Evolutionary conservation across 2,888 invertebrate genomes (phyloP).

Genomic region (Pterobdella sp.): DNA sequence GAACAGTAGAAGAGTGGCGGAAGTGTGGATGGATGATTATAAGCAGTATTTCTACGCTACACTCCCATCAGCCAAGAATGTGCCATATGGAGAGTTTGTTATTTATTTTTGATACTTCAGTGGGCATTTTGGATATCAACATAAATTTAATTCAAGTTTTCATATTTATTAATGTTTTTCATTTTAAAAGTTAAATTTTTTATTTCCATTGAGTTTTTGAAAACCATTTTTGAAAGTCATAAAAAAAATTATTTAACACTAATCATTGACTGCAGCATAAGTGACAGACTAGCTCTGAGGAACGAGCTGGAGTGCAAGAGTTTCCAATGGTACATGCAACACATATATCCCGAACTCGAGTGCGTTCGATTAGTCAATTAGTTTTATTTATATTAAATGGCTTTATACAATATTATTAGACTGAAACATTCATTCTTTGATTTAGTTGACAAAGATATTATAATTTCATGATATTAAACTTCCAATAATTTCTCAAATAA

Average conservation of each 20-base stretch:
- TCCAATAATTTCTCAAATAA: too few relatives aligned
- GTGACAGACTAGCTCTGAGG: constrained; percentile 58
- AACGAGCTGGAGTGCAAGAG: constrained; percentile 72
- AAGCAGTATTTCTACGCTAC: constrained; percentile 89
- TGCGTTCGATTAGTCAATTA: constrained; percentile 29
- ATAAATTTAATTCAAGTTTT: too few relatives aligned
- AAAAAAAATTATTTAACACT: too few relatives aligned
- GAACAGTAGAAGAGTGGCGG: constrained; percentile 90
- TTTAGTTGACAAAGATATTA: too few relatives aligned
- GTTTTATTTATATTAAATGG: not conserved
- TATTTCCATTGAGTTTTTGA: too few relatives aligned
- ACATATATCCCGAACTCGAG: constrained; percentile 65
- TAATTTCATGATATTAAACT: too few relatives aligned
- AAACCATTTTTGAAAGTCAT: too few relatives aligned
- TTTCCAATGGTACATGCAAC: constrained; percentile 81
- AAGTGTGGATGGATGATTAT: constrained; percentile 99
- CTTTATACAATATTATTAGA: not conserved
- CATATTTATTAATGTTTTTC: too few relatives aligned
- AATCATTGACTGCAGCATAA: constrained; percentile 53
- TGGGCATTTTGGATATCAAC: too few relatives aligned
- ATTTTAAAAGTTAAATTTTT: not conserved
- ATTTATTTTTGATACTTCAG: too few relatives aligned
- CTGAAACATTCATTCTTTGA: not conserved
- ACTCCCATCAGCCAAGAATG: constrained; percentile 59
- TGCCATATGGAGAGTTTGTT: constrained; percentile 53